A percentile compares a stretch with the other conserved stretches of the same genome.
phyloP scores from a whole-genome alignment of 2,888 invertebrate species.

The Hipparchia semele region DNA sequence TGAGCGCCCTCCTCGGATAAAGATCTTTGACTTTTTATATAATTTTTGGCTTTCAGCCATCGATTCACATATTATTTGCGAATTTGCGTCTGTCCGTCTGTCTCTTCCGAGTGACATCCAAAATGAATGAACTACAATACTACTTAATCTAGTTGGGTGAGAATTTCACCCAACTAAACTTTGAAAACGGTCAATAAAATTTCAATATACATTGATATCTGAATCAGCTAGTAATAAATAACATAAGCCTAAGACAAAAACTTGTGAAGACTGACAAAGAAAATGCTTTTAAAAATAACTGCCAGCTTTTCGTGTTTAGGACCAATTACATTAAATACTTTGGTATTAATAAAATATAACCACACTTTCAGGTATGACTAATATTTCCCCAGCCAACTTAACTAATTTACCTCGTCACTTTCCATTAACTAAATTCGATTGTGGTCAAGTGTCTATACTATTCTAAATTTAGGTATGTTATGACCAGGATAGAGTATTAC shows the following conservation, averaged over 20 bases:
- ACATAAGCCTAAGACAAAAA: background rate
- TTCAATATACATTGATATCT: too few relatives aligned
- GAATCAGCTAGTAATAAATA: too few relatives aligned
- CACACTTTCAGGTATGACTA: background rate
- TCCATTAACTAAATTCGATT: conserved; percentile 6
- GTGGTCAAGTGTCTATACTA: background rate
- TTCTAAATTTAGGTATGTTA: background rate
- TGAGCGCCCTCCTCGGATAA: too few relatives aligned
- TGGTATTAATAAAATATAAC: background rate
- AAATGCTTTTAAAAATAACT: background rate
- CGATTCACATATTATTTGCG: too few relatives aligned
- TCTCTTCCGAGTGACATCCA: too few relatives aligned
- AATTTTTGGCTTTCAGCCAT: too few relatives aligned
- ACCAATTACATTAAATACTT: background rate
- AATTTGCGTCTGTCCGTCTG: too few relatives aligned
- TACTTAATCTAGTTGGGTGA: too few relatives aligned
- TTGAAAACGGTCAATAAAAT: too few relatives aligned
- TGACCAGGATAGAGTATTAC: background rate
- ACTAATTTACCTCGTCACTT: conserved; percentile 2
- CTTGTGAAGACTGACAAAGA: background rate
- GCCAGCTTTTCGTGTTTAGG: background rate
- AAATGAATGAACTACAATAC: too few relatives aligned
- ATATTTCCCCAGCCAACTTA: background rate
- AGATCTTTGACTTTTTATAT: too few relatives aligned
- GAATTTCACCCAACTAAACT: too few relatives aligned